Conservation (phyloP, 1,140 invertebrate species). For the Drosophila lowei region DNA sequence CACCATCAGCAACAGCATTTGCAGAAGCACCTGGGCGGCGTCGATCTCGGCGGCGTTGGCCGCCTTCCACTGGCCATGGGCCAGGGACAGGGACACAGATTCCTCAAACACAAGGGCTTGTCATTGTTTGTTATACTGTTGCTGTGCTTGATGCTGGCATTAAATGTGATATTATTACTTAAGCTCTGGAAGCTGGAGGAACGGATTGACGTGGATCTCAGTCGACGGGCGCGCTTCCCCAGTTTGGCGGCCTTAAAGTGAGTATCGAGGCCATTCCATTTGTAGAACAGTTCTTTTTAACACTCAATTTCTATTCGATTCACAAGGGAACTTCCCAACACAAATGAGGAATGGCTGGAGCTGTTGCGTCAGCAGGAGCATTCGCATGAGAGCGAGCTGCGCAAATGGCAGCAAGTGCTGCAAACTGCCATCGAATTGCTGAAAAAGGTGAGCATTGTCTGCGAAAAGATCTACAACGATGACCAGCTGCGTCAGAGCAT, state of each 20-base stretch:
- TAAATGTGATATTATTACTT: conserved; percentile 92
- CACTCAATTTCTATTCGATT: conserved; percentile 11
- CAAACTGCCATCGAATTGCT: conserved; percentile 87
- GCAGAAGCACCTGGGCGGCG: conserved; percentile 43
- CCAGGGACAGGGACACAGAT: conserved; percentile 37
- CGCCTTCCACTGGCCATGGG: conserved; percentile 44
- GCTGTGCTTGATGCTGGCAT: conserved; percentile 87
- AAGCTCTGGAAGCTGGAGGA: conserved; percentile 90
- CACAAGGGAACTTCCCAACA: conserved; percentile 85
- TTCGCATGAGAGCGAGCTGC: conserved; percentile 89
- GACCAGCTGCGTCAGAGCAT: conserved; percentile 71
- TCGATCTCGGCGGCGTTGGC: conserved; percentile 21
- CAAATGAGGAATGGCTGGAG: conserved; percentile 90
- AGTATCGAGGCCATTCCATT: conserved; percentile 3
- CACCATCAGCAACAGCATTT: conserved; percentile 53
- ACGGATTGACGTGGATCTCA: conserved; percentile 82
- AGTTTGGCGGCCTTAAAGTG: conserved; percentile 71
- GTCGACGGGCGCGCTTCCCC: conserved; percentile 79
- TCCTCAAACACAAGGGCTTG: conserved; percentile 71
- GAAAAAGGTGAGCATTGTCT: conserved; percentile 85
- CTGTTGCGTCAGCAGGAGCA: conserved; percentile 90
- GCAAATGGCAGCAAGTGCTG: conserved; percentile 90
- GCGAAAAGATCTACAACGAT: conserved; percentile 74
- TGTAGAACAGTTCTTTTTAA: not conserved
- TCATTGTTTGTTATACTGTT: conserved; percentile 86